Percentiles rank a stretch among this genome's conserved stretches.
Conservation (phyloP, 2,113 vertebrate genomes). For the Corvus hawaiiensis region DNA sequence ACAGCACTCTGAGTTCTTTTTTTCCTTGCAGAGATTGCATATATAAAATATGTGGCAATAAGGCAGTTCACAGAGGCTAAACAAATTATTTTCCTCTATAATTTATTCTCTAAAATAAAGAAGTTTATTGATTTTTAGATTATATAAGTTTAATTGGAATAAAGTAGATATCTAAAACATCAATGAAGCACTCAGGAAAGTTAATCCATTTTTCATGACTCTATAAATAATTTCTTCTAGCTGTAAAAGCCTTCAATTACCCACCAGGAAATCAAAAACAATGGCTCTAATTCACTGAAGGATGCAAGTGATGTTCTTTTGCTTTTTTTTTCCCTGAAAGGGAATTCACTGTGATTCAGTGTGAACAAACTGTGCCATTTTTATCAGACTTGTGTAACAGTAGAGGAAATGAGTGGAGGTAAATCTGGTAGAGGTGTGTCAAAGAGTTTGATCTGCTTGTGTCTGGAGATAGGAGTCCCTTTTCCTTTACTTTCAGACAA, state of each 20-base stretch:
- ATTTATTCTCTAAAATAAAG: slow-evolving; percentile 33
- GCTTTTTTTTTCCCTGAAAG: neutral
- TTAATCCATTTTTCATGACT: slow-evolving; percentile 50
- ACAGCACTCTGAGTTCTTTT: neutral
- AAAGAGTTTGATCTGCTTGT: neutral
- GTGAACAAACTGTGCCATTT: neutral
- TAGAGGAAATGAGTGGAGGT: neutral
- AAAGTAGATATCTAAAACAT: slow-evolving; percentile 23
- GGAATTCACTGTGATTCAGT: slow-evolving; percentile 5
- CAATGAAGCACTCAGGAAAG: slow-evolving; percentile 31
- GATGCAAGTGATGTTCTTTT: neutral
- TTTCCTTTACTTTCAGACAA: neutral
- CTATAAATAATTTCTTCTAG: slow-evolving; percentile 54
- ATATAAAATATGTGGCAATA: slow-evolving; percentile 33
- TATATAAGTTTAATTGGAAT: slow-evolving; percentile 47
- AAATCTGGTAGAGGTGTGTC: neutral
- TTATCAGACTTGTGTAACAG: neutral
- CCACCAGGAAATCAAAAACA: slow-evolving; percentile 53
- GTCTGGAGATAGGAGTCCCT: neutral
- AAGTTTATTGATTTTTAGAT: slow-evolving; percentile 48
- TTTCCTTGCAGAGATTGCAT: neutral
- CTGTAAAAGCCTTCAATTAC: slow-evolving; percentile 51
- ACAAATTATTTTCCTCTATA: slow-evolving; percentile 23
- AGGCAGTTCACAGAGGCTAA: slow-evolving; percentile 13
- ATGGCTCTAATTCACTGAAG: slow-evolving; percentile 28